These are phyloP conservation scores for Drosophila funebris DNA, from an alignment of 1,140 invertebrate species.

Conservation along the genomic window DNA sequence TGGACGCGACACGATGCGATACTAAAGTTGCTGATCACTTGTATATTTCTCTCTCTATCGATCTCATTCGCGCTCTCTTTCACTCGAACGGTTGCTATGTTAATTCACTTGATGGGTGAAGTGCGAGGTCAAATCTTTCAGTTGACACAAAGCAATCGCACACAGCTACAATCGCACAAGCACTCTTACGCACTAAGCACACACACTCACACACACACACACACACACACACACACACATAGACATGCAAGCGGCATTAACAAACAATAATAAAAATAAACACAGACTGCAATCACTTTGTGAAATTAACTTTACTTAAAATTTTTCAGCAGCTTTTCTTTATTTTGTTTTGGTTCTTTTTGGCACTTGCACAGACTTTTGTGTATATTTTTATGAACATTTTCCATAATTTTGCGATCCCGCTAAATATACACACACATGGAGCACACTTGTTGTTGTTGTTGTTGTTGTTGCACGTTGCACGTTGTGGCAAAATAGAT, in stretches of 20 bases:
- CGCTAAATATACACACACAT: constrained; percentile 12
- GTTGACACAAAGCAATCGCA: constrained; percentile 64
- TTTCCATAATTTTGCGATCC: constrained; percentile 43
- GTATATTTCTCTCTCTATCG: not conserved
- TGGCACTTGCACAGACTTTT: constrained; percentile 41
- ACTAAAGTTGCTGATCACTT: constrained; percentile 33
- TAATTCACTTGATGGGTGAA: constrained; percentile 82
- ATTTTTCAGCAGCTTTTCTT: constrained; percentile 14
- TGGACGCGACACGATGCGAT: not conserved
- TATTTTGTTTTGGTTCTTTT: constrained; percentile 15
- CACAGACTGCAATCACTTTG: constrained; percentile 19
- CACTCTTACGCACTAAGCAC: constrained; percentile 9
- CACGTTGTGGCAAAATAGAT: constrained; percentile 27
- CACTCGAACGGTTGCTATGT: constrained; percentile 9
- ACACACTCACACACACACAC: constrained; percentile 18
- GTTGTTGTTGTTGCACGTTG: constrained; percentile 20
- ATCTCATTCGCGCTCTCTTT: not conserved
- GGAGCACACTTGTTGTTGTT: constrained; percentile 16
- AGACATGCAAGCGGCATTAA: constrained; percentile 28
- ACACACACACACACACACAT: constrained; percentile 14
- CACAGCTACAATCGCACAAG: constrained; percentile 33
- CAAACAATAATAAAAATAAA: constrained; percentile 48
- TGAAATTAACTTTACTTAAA: constrained; percentile 30
- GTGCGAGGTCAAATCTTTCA: constrained; percentile 80
- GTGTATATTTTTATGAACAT: constrained; percentile 29